phyloP scores from a whole-genome alignment of 2,113 vertebrate species.

The Cinclus cinclus region DNA sequence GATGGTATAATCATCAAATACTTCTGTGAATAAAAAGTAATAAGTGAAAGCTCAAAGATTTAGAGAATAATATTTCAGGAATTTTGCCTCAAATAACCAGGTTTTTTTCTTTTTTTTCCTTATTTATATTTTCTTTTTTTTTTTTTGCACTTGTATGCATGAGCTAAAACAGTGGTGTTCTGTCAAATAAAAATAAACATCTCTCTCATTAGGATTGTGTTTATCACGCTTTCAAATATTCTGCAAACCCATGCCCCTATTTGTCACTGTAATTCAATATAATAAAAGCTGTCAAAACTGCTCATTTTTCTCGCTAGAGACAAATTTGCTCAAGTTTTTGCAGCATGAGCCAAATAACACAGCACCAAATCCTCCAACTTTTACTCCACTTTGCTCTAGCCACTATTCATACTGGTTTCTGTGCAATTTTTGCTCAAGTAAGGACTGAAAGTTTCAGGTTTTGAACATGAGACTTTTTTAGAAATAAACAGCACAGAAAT shows the following conservation, averaged over 20 bases:
- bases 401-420: constrained; percentile 14
- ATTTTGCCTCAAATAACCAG: constrained; percentile 48
- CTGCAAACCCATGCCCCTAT: constrained; percentile 57
- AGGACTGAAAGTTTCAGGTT: constrained; percentile 17
- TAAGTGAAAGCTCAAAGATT: constrained; percentile 33
- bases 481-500: constrained; percentile 28
- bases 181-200: constrained; percentile 18
- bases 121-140: not conserved
- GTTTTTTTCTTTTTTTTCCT: not conserved
- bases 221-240: constrained; percentile 56
- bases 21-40: not conserved
- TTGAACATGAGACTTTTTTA: constrained; percentile 22
- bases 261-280: constrained; percentile 69
- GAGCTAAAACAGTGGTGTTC: not conserved
- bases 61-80: constrained; percentile 15
- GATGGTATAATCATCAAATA: not conserved
- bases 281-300: constrained; percentile 59
- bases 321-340: constrained; percentile 21
- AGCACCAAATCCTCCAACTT: constrained; percentile 43
- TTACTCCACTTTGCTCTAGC: constrained; percentile 23
- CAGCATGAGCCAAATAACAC: constrained; percentile 21
- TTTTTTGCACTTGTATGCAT: not conserved
- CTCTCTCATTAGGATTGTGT: constrained; percentile 38
- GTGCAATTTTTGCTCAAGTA: not conserved
- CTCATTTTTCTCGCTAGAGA: not conserved